These are phyloP conservation scores for Rhinolophus ferrumequinum DNA, from an alignment of 2,113 vertebrate species.

Conservation along the genomic window DNA sequence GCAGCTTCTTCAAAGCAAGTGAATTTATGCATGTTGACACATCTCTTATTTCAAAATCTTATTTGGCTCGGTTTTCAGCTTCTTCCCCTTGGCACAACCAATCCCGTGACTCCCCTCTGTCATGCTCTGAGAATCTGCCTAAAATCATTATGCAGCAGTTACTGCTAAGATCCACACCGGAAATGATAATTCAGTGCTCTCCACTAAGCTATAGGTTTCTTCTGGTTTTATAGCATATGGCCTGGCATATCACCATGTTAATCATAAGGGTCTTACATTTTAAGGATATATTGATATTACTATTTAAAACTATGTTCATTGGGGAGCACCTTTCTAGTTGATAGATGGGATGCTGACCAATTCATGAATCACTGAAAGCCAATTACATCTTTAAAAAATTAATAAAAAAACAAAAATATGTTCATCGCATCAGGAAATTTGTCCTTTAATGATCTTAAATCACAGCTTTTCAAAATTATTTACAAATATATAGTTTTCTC, in stretches of 20 bases:
- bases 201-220: background rate
- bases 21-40: slow-evolving; percentile 64
- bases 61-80: slow-evolving; percentile 52
- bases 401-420: background rate
- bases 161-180: background rate
- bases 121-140: background rate
- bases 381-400: background rate
- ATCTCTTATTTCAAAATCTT: slow-evolving; percentile 64
- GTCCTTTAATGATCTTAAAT: slow-evolving; percentile 19
- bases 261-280: background rate
- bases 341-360: background rate
- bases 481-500: slow-evolving; percentile 35
- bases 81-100: slow-evolving; percentile 30
- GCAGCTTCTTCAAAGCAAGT: slow-evolving; percentile 68
- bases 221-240: background rate
- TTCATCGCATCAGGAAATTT: slow-evolving; percentile 15
- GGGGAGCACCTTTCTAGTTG: background rate
- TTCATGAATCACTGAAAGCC: background rate
- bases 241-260: background rate
- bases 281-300: background rate
- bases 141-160: background rate
- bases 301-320: background rate
- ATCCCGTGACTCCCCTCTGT: background rate
- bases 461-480: background rate
- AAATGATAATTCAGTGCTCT: background rate